Base-by-base conservation (phyloP, 2,888 invertebrate species). In the Didymodactylos carnosus region DNA sequence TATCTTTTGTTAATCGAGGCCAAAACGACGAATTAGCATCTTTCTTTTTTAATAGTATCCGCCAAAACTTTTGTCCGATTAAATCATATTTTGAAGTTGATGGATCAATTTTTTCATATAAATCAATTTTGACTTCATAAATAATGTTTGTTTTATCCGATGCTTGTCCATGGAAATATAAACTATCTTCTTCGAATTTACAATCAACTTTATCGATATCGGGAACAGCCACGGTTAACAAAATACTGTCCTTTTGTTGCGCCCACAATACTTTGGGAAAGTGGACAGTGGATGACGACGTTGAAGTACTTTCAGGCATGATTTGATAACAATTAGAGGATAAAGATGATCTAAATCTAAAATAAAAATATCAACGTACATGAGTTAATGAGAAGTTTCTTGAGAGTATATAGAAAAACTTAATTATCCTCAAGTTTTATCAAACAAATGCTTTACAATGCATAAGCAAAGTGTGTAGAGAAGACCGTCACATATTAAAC, bases 191-290 rank as follows among this genome's bases (percentile, higher is more conserved):
- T 76, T 87, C 87, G 81, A 87, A 86, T 85, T 88, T 89, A 79
- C 94, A 88, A 79, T 87, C 87, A 73, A 92, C 91, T 80, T 90
- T 87, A 86, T 90, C 91, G 81, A 90, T 90, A 81, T 89, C 89
- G 86, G 93, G 94, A 80, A 94, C 87, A 84, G 90, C 91, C 83
- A 95, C 89, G 78, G 92, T 94, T 79, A 97, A 87, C 82, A 88
- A 91, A 77, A 95, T 84, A 79, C 90, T 86, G 80, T 88, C 88
- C 79, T 88, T 88, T 80, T 92, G 87, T 84, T 95, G 94, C 75
- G 94, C 94, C 95, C 95, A 95, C 84, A 90, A 87, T 79, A 94
- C 90, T 77, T 90, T 88, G 77, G 94, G 93, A n/a, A n/a, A n/a
- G n/a, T n/a, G n/a, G n/a, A n/a, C n/a, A n/a, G n/a, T n/a, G n/a